Base-by-base conservation (phyloP, 1,140 invertebrate species). In the Luehdorfia chinensis region DNA sequence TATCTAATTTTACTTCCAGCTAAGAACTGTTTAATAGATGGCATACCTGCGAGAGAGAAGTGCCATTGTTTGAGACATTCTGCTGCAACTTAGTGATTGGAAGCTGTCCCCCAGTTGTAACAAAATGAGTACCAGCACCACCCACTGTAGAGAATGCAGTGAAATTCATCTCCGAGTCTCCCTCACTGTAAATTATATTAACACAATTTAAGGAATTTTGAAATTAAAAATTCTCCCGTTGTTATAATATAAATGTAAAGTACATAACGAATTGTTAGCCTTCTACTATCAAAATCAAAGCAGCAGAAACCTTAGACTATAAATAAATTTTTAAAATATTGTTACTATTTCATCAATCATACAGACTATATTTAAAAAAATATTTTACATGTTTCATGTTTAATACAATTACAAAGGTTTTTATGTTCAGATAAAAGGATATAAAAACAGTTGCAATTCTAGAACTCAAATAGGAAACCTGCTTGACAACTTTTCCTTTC, bases 141-240 rank as follows among this genome's bases (percentile, higher is more conserved):
- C 66, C 69, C 23, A 75, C 67, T 14, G 78, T 53, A 15, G 71
- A 69, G 57, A 81, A 85, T 41, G 78, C 62, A 46, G 79, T 73
- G 55, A 84, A 85, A 68, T 85, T 85, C 79, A 85, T 85, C 47
- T 85, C 81, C 0, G 57, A 51, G 16, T 84, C 77, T 53, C 83
- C 77, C 19, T 84, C 77, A 58, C 79, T 84, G 66, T 13, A 8
- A 8, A 27, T 27, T 27, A 6, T 1, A 27, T n/a, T 7, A 27
- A 27, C n/a, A n/a, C n/a, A n/a, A n/a, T n/a, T n/a, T n/a, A n/a
- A n/a, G n/a, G n/a, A n/a, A 11, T 30, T 30, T 30, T 12, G 2
- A 30, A 30, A 2, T 4, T 4, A 1, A 27, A 1, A 4, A 27
- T n/a, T n/a, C n/a, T n/a, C n/a, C n/a, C n/a, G n/a, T n/a, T n/a